Percentiles rank a stretch among this genome's conserved stretches.
These are phyloP conservation scores for Bembecia ichneumoniformis DNA, from an alignment of 2,888 invertebrate species.

Conservation along the genomic window DNA sequence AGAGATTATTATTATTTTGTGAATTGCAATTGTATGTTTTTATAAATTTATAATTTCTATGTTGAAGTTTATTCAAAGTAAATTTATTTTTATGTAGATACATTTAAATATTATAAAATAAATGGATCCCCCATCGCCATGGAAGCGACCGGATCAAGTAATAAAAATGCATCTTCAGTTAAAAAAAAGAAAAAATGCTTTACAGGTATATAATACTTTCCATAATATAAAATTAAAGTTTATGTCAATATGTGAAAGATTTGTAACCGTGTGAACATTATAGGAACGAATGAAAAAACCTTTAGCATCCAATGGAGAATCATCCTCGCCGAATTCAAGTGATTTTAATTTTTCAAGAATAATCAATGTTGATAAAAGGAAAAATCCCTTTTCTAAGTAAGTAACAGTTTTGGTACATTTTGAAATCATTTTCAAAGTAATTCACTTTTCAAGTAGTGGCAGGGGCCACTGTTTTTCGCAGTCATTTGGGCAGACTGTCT, in stretches of 20 bases:
- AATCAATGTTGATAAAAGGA: constrained; percentile 75
- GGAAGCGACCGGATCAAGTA: constrained; percentile 75
- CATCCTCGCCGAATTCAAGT: constrained; percentile 25
- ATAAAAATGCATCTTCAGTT: constrained; percentile 81
- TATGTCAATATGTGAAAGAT: not conserved
- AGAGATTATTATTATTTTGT: no score
- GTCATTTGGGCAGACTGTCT: no score
- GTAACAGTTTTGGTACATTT: constrained; percentile 13
- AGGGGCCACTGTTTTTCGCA: no score
- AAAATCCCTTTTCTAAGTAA: constrained; percentile 82
- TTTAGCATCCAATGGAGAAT: constrained; percentile 30
- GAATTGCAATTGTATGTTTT: no score
- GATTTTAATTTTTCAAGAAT: constrained; percentile 63
- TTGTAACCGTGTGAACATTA: constrained; percentile 5
- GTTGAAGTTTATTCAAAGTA: no score
- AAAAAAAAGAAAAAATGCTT: constrained; percentile 82
- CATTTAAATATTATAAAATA: not conserved
- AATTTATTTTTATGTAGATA: no score
- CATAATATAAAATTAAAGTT: not conserved
- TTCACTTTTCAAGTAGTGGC: no score
- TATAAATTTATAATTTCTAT: no score
- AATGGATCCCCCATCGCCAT: constrained; percentile 67
- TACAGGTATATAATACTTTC: constrained; percentile 74
- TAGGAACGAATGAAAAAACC: constrained; percentile 65
- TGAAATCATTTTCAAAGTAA: no score